Evolutionary conservation across 2,888 invertebrate genomes (phyloP), one percentile per base, ranked within the genome.

Genomic region (Palloptera scutellata): DNA sequence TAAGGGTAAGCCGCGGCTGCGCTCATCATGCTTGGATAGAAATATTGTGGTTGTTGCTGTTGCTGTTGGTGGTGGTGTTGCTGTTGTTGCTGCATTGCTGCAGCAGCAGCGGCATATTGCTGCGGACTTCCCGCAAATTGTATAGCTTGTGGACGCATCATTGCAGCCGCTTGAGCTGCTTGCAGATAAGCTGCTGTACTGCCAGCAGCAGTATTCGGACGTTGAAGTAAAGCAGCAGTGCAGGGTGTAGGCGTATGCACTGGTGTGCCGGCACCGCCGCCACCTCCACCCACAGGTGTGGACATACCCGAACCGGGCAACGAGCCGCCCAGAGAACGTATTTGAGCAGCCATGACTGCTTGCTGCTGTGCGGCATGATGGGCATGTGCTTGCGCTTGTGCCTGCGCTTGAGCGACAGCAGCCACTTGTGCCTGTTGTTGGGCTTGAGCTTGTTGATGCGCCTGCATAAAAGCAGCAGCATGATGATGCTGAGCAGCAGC

Each of bases 11-110:
- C 70, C 1, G 74, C 69, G 1, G 70, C 64, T 8, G 72, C 55
- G 4, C 77, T 74, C 87, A 88, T 79, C 86, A 87, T 78, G 66
- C 84, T 87, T 2, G 86, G 79, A 74, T 82, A 73, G 86, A 87
- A 79, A 84, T 85, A 81, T 45, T 79, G 75, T 52, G 78, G 81
- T 61, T 71, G 81, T 72, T 70, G 81, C 72, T 62, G 78, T 82
- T 72, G 73, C 19, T 73, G 73, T 60, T 70, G 70, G 15, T 71
- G 71, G 52, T 66, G 61, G 15, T 66, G 53, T 12, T 75, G 72
- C 4, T 73, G 70, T 67, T 77, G 73, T 51, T 74, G 78, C 64
- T 78, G 73, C 55, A 74, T 74, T 11, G 76, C 70, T 40, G 76
- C 74, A 13, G 75, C 77, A 1, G 72, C 71, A 0, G 78, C 70